Base-by-base conservation (phyloP, 2,797 vertebrate species). In the Lepidocolaptes lacrymiger region DNA sequence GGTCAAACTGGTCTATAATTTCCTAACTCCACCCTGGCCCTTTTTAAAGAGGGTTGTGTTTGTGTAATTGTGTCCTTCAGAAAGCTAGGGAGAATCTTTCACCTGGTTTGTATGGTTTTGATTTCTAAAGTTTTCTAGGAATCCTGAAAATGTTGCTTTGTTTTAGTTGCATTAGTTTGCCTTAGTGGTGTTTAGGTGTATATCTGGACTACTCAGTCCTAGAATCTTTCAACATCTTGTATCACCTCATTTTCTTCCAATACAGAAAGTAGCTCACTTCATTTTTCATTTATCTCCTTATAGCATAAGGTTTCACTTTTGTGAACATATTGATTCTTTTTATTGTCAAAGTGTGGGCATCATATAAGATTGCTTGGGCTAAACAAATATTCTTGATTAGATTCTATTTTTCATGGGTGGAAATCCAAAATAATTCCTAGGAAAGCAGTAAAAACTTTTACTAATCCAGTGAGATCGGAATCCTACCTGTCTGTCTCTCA, bases 1-100 rank as follows among this genome's bases (percentile, higher is more conserved):
- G 92, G 81, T 96, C 95, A 96, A 75, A 88, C 59, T 74, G 32
- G 59, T 92, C 85, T 93, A 78, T 81, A 85, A 93, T 95, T 95
- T 92, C 80, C 52, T 88, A 67, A 61, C 86, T 95, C 85, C 63
- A 64, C 91, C 80, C 76, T 9, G 0, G 51, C 58, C 44, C 55
- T 82, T 93, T 93, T 87, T 75, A 72, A 78, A 95, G 64, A 83
- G 44, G n/a, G 41, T 66, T 74, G 41, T 87, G 58, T 89, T 90
- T 91, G 83, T 37, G 41, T 78, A 63, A 67, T 9, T 4, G 7
- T 41, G 66, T 80, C 62, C 51, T 93, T 80, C 46, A 63, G 54
- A 68, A 66, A 17, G 3, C n/a, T 59, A 1, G 30, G 72, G 68
- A 61, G 51, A 59, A 13, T 80, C 39, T 68, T 68, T 81, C 28